A percentile compares a stretch with the other conserved stretches of the same genome.
phyloP scores from a whole-genome alignment of 2,888 invertebrate species.

The Yponomeuta cagnagella region DNA sequence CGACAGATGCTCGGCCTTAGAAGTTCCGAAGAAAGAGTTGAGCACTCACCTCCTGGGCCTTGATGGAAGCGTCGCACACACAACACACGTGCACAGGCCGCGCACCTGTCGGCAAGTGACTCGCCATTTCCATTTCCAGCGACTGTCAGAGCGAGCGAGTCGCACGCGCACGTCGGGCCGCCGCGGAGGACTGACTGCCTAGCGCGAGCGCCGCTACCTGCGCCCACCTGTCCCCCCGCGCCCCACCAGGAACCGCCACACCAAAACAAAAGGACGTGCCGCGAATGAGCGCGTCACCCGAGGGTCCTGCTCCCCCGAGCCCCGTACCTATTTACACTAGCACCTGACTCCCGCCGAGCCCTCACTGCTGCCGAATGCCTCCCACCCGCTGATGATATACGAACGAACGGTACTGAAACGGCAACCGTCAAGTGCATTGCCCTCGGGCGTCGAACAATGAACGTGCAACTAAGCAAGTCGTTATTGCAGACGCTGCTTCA shows the following conservation, averaged over 20 bases:
- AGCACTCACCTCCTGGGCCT: conserved; percentile 52
- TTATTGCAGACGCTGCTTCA: conserved; percentile 44
- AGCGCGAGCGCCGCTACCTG: conserved; percentile 66
- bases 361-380: conserved; percentile 35
- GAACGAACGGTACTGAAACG: conserved; percentile 26
- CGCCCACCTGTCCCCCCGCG: conserved; percentile 68
- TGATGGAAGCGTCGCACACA: conserved; percentile 64
- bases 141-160: conserved; percentile 43
- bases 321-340: conserved; percentile 45
- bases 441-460: conserved; percentile 2
- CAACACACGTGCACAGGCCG: conserved; percentile 71
- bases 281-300: conserved; percentile 67
- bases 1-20: conserved; percentile 60
- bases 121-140: conserved; percentile 64
- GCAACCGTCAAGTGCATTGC: conserved; percentile 16
- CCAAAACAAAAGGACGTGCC: conserved; percentile 76
- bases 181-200: conserved; percentile 34
- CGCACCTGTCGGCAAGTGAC: conserved; percentile 74
- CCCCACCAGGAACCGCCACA: conserved; percentile 72
- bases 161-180: conserved; percentile 68
- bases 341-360: conserved; percentile 59
- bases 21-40: conserved; percentile 34
- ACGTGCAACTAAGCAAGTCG: conserved; percentile 7
- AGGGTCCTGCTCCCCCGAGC: conserved; percentile 27
- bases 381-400: conserved; percentile 35